Conservation (phyloP, 2,888 invertebrate genomes). For the Agrotis segetum region DNA sequence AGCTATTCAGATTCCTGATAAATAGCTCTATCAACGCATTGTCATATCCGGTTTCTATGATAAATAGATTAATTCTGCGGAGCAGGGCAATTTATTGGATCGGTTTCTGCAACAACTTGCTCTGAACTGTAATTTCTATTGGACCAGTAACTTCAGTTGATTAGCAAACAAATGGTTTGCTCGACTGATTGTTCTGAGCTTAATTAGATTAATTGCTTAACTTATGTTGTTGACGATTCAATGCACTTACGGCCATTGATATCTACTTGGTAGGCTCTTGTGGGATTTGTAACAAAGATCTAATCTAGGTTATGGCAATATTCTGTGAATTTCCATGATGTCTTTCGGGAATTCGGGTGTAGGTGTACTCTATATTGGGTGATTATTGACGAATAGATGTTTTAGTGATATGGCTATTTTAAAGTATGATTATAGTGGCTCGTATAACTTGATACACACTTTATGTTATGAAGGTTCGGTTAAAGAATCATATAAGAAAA, state of each 20-base stretch:
- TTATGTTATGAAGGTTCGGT: no score
- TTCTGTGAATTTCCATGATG: not conserved
- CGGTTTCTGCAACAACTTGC: constrained; percentile 10
- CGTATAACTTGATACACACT: no score
- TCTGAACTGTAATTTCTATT: constrained; percentile 11
- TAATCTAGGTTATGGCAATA: not conserved
- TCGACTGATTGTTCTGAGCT: constrained; percentile 19
- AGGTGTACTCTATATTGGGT: not conserved
- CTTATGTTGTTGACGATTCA: constrained; percentile 20
- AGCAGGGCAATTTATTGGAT: constrained; percentile 34
- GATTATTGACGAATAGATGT: no score
- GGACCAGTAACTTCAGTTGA: constrained; percentile 23
- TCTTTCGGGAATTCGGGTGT: not conserved
- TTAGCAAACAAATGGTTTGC: constrained; percentile 20
- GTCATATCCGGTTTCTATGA: constrained; percentile 49
- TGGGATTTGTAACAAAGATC: not conserved
- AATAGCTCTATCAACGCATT: constrained; percentile 47
- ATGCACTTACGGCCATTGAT: constrained; percentile 19
- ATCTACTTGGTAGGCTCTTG: not conserved
- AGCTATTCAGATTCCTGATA: constrained; percentile 47
- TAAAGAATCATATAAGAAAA: no score
- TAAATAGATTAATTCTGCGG: constrained; percentile 42
- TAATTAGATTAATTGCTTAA: constrained; percentile 41
- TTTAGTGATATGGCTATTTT: not conserved
- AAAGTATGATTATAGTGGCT: no score